Percentiles rank a stretch among this genome's conserved stretches.
These are phyloP conservation scores for Urocyon cinereoargenteus DNA, from an alignment of 2,797 vertebrate genomes.

Conservation along the genomic window DNA sequence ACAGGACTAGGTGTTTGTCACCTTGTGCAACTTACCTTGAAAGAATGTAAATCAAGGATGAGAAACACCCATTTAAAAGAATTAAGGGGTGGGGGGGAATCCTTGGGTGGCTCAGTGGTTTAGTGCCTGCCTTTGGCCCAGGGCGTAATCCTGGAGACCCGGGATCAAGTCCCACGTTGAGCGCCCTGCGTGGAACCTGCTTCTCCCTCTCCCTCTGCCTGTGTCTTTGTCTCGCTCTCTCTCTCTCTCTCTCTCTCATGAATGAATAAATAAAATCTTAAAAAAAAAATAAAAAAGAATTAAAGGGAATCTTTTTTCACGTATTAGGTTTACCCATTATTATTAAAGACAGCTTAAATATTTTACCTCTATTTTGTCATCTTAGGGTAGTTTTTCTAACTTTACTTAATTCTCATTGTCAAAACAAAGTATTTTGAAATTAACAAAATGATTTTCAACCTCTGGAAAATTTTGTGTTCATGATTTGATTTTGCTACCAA, in stretches of 20 bases:
- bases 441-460: neutral
- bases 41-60: neutral
- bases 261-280: too few species aligned
- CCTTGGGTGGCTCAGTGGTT: too few species aligned
- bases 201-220: too few species aligned
- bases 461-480: neutral
- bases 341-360: neutral
- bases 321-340: neutral
- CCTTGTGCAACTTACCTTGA: neutral
- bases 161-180: too few species aligned
- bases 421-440: constrained; percentile 23
- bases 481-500: neutral
- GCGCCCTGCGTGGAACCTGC: too few species aligned
- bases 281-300: neutral
- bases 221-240: too few species aligned
- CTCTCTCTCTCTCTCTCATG: too few species aligned
- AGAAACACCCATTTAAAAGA: neutral
- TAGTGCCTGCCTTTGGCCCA: too few species aligned
- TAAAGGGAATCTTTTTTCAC: neutral
- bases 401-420: neutral
- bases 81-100: neutral
- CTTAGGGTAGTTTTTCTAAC: neutral
- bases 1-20: neutral
- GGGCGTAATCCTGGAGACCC: too few species aligned
- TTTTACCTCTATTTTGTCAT: neutral